phyloP scores from a whole-genome alignment of 2,888 invertebrate species.

The Andrena camellia region DNA sequence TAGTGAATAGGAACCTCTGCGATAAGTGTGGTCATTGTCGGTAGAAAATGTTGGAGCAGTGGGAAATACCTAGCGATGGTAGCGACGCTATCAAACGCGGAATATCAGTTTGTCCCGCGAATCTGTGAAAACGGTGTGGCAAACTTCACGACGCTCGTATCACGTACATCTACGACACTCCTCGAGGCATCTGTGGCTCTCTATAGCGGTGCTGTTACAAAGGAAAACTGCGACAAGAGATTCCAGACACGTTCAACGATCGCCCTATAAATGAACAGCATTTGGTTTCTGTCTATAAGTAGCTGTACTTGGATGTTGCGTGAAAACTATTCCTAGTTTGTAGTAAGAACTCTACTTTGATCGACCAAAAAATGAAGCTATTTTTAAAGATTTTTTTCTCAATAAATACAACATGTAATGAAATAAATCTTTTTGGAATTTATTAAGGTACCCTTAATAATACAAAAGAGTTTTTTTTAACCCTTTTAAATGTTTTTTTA shows the following conservation, averaged over 20 bases:
- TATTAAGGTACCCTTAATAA: too few relatives aligned
- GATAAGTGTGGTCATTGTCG: slow-evolving; percentile 39
- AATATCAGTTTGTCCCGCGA: slow-evolving; percentile 30
- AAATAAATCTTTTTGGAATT: too few relatives aligned
- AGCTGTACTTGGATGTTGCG: neutral
- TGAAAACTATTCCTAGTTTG: neutral
- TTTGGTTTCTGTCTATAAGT: slow-evolving; percentile 3
- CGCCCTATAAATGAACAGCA: neutral
- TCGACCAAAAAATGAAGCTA: too few relatives aligned
- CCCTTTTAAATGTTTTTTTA: too few relatives aligned
- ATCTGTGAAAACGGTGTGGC: slow-evolving; percentile 34
- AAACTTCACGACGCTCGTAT: slow-evolving; percentile 12
- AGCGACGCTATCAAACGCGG: slow-evolving; percentile 12
- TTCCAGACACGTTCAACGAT: neutral
- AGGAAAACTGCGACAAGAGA: slow-evolving; percentile 1
- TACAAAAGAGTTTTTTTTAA: too few relatives aligned
- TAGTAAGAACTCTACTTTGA: neutral
- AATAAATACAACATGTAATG: too few relatives aligned
- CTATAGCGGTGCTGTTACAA: neutral
- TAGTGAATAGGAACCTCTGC: neutral
- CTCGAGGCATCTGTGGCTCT: slow-evolving; percentile 7
- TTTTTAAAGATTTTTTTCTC: too few relatives aligned
- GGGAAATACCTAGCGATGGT: slow-evolving; percentile 26
- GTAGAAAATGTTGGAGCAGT: slow-evolving; percentile 30
- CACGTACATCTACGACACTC: slow-evolving; percentile 20